Evolutionary conservation across 2,888 invertebrate genomes (phyloP).

Genomic region (Eretmocerus hayati): DNA sequence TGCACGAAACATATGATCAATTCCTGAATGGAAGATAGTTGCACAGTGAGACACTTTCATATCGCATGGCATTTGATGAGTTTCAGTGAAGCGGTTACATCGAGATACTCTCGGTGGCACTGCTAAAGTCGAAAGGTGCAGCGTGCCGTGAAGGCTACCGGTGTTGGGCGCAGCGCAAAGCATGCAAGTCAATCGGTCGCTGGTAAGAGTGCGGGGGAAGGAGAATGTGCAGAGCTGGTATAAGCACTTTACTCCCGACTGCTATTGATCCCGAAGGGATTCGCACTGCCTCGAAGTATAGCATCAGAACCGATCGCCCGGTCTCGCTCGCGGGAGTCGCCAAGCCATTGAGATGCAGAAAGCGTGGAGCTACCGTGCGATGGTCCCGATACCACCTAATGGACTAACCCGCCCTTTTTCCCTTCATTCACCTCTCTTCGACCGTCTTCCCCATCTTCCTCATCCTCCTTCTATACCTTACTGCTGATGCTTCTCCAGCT

Average conservation of each 20-base stretch:
- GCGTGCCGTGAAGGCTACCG: slow-evolving; percentile 37
- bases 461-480: slow-evolving; percentile 26
- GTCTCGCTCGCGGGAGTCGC: slow-evolving; percentile 26
- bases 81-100: too few species aligned
- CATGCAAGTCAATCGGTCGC: background rate
- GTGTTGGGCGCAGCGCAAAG: slow-evolving; percentile 37
- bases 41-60: too few species aligned
- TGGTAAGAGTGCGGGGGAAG: slow-evolving; percentile 2
- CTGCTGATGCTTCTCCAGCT: background rate
- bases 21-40: too few species aligned
- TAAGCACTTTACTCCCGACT: slow-evolving; percentile 22
- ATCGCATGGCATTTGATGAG: too few species aligned
- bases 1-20: too few species aligned
- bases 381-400: slow-evolving; percentile 48
- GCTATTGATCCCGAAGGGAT: slow-evolving; percentile 28
- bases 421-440: slow-evolving; percentile 30
- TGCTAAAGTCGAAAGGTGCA: background rate
- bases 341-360: slow-evolving; percentile 45
- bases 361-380: slow-evolving; percentile 48
- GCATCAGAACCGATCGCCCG: slow-evolving; percentile 26
- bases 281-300: slow-evolving; percentile 9
- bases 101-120: too few species aligned
- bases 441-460: slow-evolving; percentile 16
- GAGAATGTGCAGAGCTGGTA: background rate
- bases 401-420: slow-evolving; percentile 44